Evolutionary conservation across 1,140 invertebrate species (phyloP).

Genomic region (Aphelenchoides fujianensis): DNA sequence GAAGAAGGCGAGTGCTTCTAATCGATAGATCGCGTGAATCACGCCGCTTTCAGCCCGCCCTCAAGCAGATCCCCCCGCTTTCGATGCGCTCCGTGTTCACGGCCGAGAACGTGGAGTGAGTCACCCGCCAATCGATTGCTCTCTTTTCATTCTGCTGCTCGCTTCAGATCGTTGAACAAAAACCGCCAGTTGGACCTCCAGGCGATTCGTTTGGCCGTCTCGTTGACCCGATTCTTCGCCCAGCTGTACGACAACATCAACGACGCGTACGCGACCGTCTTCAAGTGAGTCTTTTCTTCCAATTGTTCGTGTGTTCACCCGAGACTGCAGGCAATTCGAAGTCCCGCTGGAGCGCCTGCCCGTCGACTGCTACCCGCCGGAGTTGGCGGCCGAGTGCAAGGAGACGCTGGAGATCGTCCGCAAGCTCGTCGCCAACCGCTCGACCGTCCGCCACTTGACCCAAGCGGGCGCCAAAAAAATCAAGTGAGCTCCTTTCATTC

Average conservation of each 20-base stretch:
- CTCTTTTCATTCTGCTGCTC: neutral
- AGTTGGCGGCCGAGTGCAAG: neutral
- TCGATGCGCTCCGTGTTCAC: neutral
- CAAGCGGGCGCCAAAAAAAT: conserved; percentile 11
- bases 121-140: too few relatives aligned
- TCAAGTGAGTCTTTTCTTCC: too few relatives aligned
- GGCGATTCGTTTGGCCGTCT: neutral
- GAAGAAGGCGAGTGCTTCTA: conserved; percentile 6
- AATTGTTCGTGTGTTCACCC: neutral
- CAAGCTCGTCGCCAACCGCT: neutral
- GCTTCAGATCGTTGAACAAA: neutral
- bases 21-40: neutral
- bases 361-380: conserved; percentile 1
- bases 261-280: neutral
- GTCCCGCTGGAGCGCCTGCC: neutral
- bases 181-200: conserved; percentile 14
- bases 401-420: neutral
- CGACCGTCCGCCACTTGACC: neutral
- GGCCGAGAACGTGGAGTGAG: neutral
- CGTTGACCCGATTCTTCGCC: neutral
- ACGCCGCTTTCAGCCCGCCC: neutral
- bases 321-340: conserved; percentile 1
- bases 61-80: neutral
- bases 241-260: conserved; percentile 2
- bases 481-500: conserved; percentile 14